Base-by-base conservation (phyloP, 2,113 vertebrate species). In the Rhegmatorhina hoffmannsi region DNA sequence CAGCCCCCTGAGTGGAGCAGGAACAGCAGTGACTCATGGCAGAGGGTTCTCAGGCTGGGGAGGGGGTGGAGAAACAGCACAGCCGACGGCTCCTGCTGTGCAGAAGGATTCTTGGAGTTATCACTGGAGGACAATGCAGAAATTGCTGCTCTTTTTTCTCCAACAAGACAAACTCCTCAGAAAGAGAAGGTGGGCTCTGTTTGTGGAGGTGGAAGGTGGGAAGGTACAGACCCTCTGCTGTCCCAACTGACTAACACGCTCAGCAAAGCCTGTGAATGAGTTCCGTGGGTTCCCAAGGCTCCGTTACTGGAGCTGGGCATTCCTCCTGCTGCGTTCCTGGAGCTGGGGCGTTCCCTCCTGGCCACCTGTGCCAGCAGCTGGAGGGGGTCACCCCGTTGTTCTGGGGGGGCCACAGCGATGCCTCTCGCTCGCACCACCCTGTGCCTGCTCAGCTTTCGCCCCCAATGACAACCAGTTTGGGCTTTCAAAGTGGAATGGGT, bases 31-130 rank as follows among this genome's bases (percentile, higher is more conserved):
- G 81, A 88, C 44, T 92, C 38, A 55, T 10, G 36, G 34, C 72
- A 47, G 87, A 83, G 80, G 34, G 47, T 43, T 67, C 87, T 83
- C 68, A 49, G 66, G 29, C 93, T 81, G 74, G 58, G 17, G 31
- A 52, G 40, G 87, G 80, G 76, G 90, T 47, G 76, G 76, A 84
- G 82, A 92, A 92, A 92, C 24, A 70, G 84, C 46, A 34, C 23
- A 66, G 85, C 3, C 3, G 2, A 50, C 18, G 6, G 55, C 9
- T 92, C 62, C 80, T 36, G 33, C 80, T 68, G 67, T 10, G 13
- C 72, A 76, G 16, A 55, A 87, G 23, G 10, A 50, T 84, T 84
- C 16, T 84, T n/a, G 28, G 46, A 60, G 17, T 40, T 58, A 31
- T 47, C 21, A 73, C 31, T 13, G 13, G 49, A 73, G 64, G 50